A percentile compares a stretch with the other conserved stretches of the same genome.
These are phyloP conservation scores for Aviceda subcristata DNA, from an alignment of 2,113 vertebrate genomes.

Conservation along the genomic window DNA sequence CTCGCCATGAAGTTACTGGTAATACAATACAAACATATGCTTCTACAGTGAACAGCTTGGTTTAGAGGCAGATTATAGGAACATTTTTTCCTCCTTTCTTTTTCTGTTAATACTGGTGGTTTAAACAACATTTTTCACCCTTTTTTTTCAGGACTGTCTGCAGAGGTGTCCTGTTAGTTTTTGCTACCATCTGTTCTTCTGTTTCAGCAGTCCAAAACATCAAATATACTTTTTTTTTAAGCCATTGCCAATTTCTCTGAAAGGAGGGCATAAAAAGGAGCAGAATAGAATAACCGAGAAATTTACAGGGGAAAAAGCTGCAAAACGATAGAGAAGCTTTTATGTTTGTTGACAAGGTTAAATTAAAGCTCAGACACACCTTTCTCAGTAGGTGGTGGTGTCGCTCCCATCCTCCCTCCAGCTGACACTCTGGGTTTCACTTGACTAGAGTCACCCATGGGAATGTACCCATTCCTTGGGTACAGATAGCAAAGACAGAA, in stretches of 20 bases:
- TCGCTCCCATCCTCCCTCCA: neutral
- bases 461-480: neutral
- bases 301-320: neutral
- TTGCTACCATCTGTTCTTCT: constrained; percentile 20
- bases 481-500: neutral
- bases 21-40: neutral
- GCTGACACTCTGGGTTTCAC: neutral
- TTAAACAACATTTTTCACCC: neutral
- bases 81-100: neutral
- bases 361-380: neutral
- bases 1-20: neutral
- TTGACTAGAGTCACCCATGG: neutral
- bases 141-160: neutral
- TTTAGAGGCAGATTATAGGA: neutral
- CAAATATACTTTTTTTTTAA: neutral
- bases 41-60: neutral
- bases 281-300: neutral
- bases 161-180: constrained; percentile 3
- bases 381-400: neutral
- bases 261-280: neutral
- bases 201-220: constrained; percentile 2
- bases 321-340: neutral
- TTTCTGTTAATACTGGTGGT: neutral
- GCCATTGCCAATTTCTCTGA: neutral
- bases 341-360: constrained; percentile 33